A percentile compares a stretch with the other conserved stretches of the same genome.
Evolutionary conservation across 2,797 vertebrate species (phyloP).

Genomic region (Falco naumanni): DNA sequence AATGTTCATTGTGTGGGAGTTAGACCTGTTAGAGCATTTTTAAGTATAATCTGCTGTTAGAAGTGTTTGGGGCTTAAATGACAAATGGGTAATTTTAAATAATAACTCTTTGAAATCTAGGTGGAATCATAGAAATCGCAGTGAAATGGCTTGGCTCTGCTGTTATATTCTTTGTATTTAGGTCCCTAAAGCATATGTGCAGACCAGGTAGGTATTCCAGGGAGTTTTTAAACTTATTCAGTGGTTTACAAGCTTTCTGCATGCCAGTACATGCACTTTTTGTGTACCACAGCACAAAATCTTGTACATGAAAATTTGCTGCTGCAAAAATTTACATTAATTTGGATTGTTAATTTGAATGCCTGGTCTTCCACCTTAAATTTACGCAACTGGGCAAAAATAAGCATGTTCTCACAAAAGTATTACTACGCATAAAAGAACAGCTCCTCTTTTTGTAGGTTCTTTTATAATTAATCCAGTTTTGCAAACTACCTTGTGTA

Average conservation of each 20-base stretch:
- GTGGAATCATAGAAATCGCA: not conserved
- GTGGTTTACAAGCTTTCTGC: not conserved
- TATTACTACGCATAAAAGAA: not conserved
- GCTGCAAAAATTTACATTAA: not conserved
- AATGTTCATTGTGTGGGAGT: not conserved
- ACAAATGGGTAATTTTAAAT: constrained; percentile 7
- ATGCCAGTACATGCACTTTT: not conserved
- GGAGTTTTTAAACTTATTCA: not conserved
- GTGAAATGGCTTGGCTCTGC: not conserved
- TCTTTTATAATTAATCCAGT: not conserved
- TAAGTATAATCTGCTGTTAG: not conserved
- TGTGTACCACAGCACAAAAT: not conserved
- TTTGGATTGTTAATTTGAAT: not conserved
- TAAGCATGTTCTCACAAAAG: not conserved
- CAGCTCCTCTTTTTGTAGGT: not conserved
- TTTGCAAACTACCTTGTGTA: not conserved
- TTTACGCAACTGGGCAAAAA: not conserved
- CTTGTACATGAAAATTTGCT: not conserved
- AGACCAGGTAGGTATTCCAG: not conserved
- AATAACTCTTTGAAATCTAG: not conserved
- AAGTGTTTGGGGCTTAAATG: constrained; percentile 2
- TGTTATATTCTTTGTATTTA: not conserved
- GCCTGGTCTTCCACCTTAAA: not conserved
- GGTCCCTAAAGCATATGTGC: not conserved
- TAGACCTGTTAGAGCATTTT: not conserved